Base-by-base conservation (phyloP, 2,888 invertebrate species). In the Cerastoderma edule region DNA sequence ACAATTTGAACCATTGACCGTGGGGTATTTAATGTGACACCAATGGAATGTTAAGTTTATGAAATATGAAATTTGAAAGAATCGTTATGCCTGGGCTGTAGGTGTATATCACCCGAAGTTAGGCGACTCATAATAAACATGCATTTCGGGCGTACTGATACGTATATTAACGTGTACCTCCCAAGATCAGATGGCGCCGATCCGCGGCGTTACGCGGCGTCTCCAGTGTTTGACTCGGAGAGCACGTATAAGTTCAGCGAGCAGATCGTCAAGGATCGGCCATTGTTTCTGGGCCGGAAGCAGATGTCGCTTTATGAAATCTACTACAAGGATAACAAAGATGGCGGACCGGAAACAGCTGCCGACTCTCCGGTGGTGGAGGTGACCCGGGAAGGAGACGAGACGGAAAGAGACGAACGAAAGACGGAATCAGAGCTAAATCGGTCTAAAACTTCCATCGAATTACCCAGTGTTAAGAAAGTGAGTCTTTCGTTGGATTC, bases 211-310 rank as follows among this genome's bases (percentile, higher is more conserved):
- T 74, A 73, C 19, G 53, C 72, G 0, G 80, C 74, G 3, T 83
- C 87, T 1, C 86, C 87, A 24, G 68, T 83, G 24, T 84, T 83
- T 65, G 72, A 78, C 3, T 54, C 77, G 30, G 79, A 75, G 10
- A 76, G 72, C 33, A 63, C 85, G 8, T 88, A 84, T 57, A 86
- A 85, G 75, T 88, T 85, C 72, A 88, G 88, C 70, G 88, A 88
- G 13, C 78, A 87, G 60, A 86, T 88, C 8, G 76, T 83, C 28
- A 81, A 83, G 56, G 88, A 88, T 72, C 68, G 87, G 10, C 83
- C 85, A 57, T 67, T 87, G 32, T 88, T 88, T 68, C 73, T 87
- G 3, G 78, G 82, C 13, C 77, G 77, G 63, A 86, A 83, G 63
- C 77, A 83, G 44, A 57, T 75, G 64, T 82, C 82, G 5, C 66